phyloP scores from a whole-genome alignment of 64 coral and sea anemone species.

The Stichodactyla mertensii region DNA sequence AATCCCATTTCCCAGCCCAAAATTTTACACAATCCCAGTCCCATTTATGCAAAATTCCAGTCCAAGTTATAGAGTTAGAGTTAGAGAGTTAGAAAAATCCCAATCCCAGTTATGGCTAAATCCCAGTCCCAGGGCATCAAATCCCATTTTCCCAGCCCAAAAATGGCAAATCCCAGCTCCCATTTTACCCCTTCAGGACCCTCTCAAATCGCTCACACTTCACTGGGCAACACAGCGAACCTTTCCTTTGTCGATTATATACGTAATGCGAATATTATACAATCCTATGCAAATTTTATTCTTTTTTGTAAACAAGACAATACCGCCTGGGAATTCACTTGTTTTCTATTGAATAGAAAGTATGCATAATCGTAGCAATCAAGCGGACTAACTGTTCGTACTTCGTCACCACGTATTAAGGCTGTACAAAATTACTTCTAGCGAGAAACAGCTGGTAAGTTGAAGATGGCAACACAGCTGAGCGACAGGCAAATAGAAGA shows the following conservation, averaged over 20 bases:
- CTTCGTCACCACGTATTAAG: neutral
- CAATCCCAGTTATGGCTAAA: too few species aligned
- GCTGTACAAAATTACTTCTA: neutral
- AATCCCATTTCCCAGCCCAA: too few species aligned
- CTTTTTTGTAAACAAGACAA: neutral
- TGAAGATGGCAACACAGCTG: constrained; percentile 59
- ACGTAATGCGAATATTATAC: neutral
- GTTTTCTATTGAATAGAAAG: neutral
- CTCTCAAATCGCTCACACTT: neutral
- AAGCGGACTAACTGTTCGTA: neutral
- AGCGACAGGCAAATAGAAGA: constrained; percentile 65
- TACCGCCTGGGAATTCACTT: constrained; percentile 27
- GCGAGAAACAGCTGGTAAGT: neutral
- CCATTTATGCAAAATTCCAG: too few species aligned
- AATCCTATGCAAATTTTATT: neutral
- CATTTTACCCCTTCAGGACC: too few species aligned
- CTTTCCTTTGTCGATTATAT: neutral
- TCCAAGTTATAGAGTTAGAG: too few species aligned
- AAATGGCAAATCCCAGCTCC: too few species aligned
- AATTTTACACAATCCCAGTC: too few species aligned
- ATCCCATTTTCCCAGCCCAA: too few species aligned
- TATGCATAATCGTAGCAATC: neutral
- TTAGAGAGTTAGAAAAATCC: too few species aligned
- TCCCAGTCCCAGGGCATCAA: too few species aligned
- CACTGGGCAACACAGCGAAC: neutral